Evolutionary conservation across 2,888 invertebrate species (phyloP).

Genomic region (Cyclophora albipunctata): DNA sequence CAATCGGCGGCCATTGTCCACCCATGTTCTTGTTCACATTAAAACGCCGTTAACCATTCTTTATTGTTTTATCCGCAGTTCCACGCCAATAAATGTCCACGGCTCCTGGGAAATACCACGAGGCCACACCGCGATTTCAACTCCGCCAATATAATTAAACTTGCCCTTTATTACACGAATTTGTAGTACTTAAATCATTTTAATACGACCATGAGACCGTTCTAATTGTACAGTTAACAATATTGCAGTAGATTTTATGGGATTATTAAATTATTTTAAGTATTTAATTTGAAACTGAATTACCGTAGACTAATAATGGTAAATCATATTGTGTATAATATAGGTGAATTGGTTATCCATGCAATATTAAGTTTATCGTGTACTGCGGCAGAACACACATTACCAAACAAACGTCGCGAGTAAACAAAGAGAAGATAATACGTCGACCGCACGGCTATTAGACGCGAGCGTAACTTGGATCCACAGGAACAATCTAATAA

Average conservation of each 20-base stretch:
- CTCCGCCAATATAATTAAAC: constrained; percentile 54
- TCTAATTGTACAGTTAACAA: constrained; percentile 38
- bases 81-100: constrained; percentile 64
- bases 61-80: constrained; percentile 70
- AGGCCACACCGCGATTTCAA: constrained; percentile 43
- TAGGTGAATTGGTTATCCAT: too few species aligned
- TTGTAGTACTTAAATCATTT: constrained; percentile 48
- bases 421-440: constrained; percentile 34
- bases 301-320: too few species aligned
- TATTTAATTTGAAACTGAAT: constrained; percentile 2
- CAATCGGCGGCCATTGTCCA: constrained; percentile 65
- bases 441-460: constrained; percentile 54
- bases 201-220: constrained; percentile 32
- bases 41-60: constrained; percentile 73
- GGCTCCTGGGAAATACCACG: constrained; percentile 57
- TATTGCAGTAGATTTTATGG: constrained; percentile 21
- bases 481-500: constrained; percentile 56
- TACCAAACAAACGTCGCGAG: constrained; percentile 22
- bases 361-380: too few species aligned
- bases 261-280: constrained; percentile 9
- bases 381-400: too few species aligned
- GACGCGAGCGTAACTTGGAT: constrained; percentile 47
- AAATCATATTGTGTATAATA: too few species aligned
- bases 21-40: constrained; percentile 71
- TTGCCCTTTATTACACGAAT: constrained; percentile 54